Evolutionary conservation across 2,797 vertebrate genomes (phyloP).

Genomic region (Caiman crocodilus): DNA sequence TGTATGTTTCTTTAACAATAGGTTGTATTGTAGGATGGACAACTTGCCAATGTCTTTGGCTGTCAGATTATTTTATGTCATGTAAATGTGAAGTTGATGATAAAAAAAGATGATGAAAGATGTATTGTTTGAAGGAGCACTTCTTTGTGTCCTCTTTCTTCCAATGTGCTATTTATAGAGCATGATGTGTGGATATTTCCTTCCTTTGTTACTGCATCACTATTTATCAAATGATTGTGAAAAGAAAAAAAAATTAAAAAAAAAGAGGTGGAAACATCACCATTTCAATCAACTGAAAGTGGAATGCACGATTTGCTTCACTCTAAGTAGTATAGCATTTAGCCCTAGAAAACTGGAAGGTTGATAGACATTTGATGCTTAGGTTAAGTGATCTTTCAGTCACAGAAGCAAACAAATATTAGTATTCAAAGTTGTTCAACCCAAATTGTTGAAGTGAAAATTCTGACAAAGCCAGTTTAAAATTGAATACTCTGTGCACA

Average conservation of each 20-base stretch:
- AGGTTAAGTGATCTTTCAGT: too few species aligned
- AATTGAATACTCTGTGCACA: neutral
- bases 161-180: neutral
- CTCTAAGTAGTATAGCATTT: neutral
- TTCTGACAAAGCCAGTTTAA: neutral
- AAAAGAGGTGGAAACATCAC: neutral
- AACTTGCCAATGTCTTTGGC: neutral
- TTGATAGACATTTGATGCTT: too few species aligned
- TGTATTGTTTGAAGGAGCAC: neutral
- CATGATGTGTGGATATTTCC: neutral
- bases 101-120: neutral
- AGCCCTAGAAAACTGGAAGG: neutral
- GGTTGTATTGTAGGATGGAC: neutral
- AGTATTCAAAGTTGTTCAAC: neutral
- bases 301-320: neutral
- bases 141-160: neutral
- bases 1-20: slow-evolving; percentile 19
- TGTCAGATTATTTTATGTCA: slow-evolving; percentile 6
- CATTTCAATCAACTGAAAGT: neutral
- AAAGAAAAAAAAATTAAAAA: neutral
- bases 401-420: too few species aligned
- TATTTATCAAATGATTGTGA: neutral
- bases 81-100: neutral
- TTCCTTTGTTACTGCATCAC: neutral
- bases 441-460: neutral